These are phyloP conservation scores for Callocephalon fimbriatum DNA, from an alignment of 2,113 vertebrate genomes.

Conservation along the genomic window DNA sequence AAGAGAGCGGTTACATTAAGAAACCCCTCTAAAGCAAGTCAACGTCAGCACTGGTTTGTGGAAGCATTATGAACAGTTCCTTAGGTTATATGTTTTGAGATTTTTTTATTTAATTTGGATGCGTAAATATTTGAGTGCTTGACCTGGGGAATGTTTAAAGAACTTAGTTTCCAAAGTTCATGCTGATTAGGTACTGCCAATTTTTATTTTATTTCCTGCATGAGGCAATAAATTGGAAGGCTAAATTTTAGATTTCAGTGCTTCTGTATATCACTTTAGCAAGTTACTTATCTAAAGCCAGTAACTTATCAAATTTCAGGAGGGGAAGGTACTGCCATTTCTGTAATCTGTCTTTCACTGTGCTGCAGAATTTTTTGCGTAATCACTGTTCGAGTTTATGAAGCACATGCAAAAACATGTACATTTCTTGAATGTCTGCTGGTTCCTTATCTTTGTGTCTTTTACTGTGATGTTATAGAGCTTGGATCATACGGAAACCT, in stretches of 20 bases:
- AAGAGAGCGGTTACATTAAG: neutral
- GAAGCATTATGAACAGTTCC: neutral
- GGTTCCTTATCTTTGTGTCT: slow-evolving; percentile 94
- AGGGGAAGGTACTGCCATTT: slow-evolving; percentile 14
- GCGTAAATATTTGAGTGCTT: neutral
- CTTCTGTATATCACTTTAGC: neutral
- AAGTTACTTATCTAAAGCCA: neutral
- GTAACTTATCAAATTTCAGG: slow-evolving; percentile 37
- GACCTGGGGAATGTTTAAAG: neutral
- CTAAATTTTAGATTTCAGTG: neutral
- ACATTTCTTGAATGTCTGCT: slow-evolving; percentile 84
- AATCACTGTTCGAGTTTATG: slow-evolving; percentile 74
- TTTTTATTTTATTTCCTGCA: neutral
- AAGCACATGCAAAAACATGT: slow-evolving; percentile 76
- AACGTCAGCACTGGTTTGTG: neutral
- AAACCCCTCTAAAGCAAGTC: neutral
- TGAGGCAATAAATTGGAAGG: neutral
- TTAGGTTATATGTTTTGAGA: neutral
- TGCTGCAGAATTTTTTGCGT: slow-evolving; percentile 66
- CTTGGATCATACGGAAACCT: slow-evolving; percentile 99
- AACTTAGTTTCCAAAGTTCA: neutral
- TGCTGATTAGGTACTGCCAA: neutral
- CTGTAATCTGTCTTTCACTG: slow-evolving; percentile 54
- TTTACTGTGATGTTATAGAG: slow-evolving; percentile 98
- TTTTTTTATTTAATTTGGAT: neutral